A percentile compares a stretch with the other conserved stretches of the same genome.
Evolutionary conservation across 2,113 vertebrate species (phyloP).

Genomic region (Scatophagus argus): DNA sequence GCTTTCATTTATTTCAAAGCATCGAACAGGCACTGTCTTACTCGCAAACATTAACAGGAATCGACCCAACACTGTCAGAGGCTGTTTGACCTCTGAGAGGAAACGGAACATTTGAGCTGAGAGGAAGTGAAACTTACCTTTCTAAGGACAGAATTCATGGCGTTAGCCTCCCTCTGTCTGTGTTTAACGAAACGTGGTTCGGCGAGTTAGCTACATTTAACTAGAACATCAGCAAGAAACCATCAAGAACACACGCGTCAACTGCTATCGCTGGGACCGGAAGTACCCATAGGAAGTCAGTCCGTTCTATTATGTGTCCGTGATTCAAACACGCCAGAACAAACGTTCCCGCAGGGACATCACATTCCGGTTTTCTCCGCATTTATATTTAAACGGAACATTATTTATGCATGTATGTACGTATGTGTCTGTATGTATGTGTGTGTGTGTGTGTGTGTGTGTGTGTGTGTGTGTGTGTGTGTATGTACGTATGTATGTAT

Average conservation of each 20-base stretch:
- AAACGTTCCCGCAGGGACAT: slow-evolving; percentile 1
- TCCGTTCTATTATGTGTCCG: slow-evolving; percentile 10
- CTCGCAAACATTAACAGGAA: no score
- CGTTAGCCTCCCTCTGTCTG: background rate
- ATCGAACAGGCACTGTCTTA: no score
- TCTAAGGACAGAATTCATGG: slow-evolving; percentile 52
- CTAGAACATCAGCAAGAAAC: background rate
- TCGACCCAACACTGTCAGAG: background rate
- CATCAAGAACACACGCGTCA: background rate
- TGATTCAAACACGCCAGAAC: fast-evolving
- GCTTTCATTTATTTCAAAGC: no score
- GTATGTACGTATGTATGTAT: no score
- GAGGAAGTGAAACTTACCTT: slow-evolving; percentile 43
- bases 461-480: no score
- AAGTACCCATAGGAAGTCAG: background rate
- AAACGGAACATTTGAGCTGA: background rate
- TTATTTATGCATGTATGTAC: no score
- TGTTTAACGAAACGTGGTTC: no score
- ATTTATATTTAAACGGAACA: no score
- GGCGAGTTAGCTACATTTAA: background rate
- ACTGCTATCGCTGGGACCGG: background rate
- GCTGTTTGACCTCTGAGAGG: slow-evolving; percentile 52
- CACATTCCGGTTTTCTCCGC: no score
- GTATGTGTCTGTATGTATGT: no score
- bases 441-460: no score